Percentiles rank a stretch among this genome's conserved stretches.
Conservation (phyloP, 2,888 invertebrate species). For the Microplitis manilae region DNA sequence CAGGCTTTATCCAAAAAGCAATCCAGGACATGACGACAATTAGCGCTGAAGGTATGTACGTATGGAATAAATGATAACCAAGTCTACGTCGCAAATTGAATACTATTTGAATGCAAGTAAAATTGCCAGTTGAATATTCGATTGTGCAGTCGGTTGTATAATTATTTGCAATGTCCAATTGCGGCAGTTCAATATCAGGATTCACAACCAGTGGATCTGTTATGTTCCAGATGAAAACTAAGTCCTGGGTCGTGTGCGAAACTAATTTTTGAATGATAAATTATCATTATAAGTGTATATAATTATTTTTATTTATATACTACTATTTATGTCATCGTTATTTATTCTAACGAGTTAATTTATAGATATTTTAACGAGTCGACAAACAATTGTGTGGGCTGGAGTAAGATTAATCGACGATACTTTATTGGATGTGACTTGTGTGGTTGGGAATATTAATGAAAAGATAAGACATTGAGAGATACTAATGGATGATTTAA, state of each 20-base stretch:
- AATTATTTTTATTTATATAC: neutral
- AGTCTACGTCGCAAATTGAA: conserved; percentile 87
- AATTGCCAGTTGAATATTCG: conserved; percentile 90
- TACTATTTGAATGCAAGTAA: conserved; percentile 91
- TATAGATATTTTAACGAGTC: neutral
- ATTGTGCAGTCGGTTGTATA: conserved; percentile 92
- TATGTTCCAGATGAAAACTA: conserved; percentile 92
- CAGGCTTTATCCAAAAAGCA: conserved; percentile 95
- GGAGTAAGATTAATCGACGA: neutral
- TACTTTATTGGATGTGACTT: neutral
- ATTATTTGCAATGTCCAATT: conserved; percentile 89
- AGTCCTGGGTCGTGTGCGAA: conserved; percentile 90
- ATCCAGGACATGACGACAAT: conserved; percentile 98
- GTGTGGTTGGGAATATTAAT: neutral
- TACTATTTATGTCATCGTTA: neutral
- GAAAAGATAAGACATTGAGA: conserved; percentile 20
- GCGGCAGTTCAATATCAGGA: conserved; percentile 90
- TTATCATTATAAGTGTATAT: neutral
- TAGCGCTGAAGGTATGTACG: conserved; percentile 91
- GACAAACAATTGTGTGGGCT: neutral
- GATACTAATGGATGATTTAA: conserved; percentile 23
- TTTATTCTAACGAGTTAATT: neutral
- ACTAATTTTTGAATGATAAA: conserved; percentile 72
- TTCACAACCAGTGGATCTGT: conserved; percentile 90
- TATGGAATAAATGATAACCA: conserved; percentile 92